phyloP scores from a whole-genome alignment of 2,888 invertebrate genomes.

The Drosophila neutralis region DNA sequence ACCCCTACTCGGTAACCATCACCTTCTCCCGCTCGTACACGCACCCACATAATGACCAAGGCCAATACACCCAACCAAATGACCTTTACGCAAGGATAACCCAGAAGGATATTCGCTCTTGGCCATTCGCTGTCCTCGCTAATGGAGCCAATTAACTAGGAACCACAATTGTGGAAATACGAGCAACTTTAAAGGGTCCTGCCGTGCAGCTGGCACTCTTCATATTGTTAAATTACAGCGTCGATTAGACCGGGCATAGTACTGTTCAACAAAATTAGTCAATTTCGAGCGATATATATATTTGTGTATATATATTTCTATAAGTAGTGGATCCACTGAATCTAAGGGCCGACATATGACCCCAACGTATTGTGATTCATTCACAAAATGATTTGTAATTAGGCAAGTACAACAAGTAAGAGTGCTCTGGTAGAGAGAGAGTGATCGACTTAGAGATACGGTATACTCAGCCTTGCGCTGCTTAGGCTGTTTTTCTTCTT shows the following conservation, averaged over 20 bases:
- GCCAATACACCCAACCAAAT: conserved; percentile 10
- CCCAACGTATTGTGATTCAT: conserved; percentile 36
- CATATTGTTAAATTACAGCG: conserved; percentile 14
- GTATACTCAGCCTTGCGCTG: neutral
- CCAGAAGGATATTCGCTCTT: conserved; percentile 21
- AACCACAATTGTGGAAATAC: conserved; percentile 22
- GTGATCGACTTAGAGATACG: neutral
- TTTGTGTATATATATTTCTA: neutral
- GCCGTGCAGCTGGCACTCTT: neutral
- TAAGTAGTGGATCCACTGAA: neutral
- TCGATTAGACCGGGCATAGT: conserved; percentile 19
- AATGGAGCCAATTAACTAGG: conserved; percentile 65
- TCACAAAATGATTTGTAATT: conserved; percentile 62
- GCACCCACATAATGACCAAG: conserved; percentile 14
- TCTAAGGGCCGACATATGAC: neutral
- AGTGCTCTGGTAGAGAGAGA: too few relatives aligned
- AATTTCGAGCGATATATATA: neutral
- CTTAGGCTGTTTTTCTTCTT: neutral
- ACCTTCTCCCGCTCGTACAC: neutral
- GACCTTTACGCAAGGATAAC: conserved; percentile 56
- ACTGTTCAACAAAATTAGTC: neutral
- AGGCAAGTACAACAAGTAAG: conserved; percentile 14
- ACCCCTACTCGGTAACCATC: neutral
- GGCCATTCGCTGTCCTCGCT: conserved; percentile 49
- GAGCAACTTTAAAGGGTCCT: conserved; percentile 15